phyloP scores from a whole-genome alignment of 2,113 vertebrate species.

The Oenanthe melanoleuca region DNA sequence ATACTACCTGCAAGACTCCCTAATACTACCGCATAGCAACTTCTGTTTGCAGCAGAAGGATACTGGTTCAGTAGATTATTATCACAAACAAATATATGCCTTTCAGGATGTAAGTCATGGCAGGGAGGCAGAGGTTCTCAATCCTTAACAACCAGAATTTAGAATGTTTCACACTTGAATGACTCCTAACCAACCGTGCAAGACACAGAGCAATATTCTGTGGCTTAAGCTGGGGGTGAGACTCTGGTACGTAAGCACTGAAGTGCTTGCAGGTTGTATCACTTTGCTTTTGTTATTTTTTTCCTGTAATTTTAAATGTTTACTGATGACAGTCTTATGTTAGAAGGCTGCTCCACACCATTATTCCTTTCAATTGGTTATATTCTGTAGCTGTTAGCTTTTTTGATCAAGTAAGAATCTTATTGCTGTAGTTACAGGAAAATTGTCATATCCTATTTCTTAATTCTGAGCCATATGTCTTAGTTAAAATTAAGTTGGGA shows the following conservation, averaged over 20 bases:
- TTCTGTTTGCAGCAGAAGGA: neutral
- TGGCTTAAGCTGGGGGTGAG: slow-evolving; percentile 14
- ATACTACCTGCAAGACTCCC: neutral
- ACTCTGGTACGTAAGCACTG: neutral
- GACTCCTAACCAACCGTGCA: slow-evolving; percentile 55
- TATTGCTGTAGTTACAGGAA: neutral
- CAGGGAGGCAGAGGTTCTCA: neutral
- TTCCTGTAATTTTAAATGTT: slow-evolving; percentile 9
- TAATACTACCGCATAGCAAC: neutral
- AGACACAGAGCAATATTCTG: slow-evolving; percentile 54
- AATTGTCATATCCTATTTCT: neutral
- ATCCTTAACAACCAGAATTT: slow-evolving; percentile 73
- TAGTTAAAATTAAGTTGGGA: neutral
- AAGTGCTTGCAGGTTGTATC: neutral
- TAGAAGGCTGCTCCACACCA: neutral
- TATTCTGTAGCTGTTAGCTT: neutral
- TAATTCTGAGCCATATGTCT: neutral
- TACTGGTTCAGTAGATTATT: neutral
- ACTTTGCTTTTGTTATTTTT: neutral
- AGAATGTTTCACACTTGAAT: slow-evolving; percentile 74
- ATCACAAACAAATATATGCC: neutral
- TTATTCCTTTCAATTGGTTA: neutral
- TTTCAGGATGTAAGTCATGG: neutral
- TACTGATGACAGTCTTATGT: neutral
- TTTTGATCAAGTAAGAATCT: neutral